A percentile compares a stretch with the other conserved stretches of the same genome.
These are phyloP conservation scores for Plutomurus gul DNA, from an alignment of 1,140 invertebrate species.

Conservation along the genomic window DNA sequence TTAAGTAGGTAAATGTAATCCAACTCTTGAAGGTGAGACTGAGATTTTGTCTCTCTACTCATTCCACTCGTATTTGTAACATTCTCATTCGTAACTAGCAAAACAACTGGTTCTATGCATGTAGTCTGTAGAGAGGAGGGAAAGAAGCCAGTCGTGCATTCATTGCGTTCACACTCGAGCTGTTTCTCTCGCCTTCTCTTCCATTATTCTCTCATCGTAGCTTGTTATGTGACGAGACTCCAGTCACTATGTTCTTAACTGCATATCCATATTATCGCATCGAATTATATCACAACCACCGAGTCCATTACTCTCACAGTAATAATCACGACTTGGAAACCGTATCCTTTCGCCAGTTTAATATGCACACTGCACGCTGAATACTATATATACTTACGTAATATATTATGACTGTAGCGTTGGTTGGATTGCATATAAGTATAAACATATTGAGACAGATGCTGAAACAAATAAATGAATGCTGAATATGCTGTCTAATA, in stretches of 20 bases:
- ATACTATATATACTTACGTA: neutral
- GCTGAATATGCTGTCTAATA: neutral
- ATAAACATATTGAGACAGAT: conserved; percentile 2
- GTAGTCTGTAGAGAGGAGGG: no score
- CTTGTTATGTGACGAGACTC: neutral
- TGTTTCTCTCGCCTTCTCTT: neutral
- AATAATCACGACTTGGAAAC: neutral
- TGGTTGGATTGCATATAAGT: neutral
- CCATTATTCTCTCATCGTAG: conserved; percentile 2
- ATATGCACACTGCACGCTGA: neutral
- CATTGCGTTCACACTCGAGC: conserved; percentile 1
- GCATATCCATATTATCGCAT: conserved; percentile 3
- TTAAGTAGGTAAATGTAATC: no score
- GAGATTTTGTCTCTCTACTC: no score
- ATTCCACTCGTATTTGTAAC: no score
- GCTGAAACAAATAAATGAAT: conserved; percentile 25
- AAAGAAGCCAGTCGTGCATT: conserved; percentile 17
- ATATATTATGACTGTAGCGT: neutral
- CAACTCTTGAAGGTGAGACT: no score
- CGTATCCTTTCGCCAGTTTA: neutral
- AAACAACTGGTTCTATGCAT: no score
- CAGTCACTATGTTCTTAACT: neutral
- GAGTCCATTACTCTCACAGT: neutral
- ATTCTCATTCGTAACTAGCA: conserved; percentile 13
- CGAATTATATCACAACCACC: neutral